Base-by-base conservation (phyloP, 2,888 invertebrate genomes). In the Sarcophaga carnaria region DNA sequence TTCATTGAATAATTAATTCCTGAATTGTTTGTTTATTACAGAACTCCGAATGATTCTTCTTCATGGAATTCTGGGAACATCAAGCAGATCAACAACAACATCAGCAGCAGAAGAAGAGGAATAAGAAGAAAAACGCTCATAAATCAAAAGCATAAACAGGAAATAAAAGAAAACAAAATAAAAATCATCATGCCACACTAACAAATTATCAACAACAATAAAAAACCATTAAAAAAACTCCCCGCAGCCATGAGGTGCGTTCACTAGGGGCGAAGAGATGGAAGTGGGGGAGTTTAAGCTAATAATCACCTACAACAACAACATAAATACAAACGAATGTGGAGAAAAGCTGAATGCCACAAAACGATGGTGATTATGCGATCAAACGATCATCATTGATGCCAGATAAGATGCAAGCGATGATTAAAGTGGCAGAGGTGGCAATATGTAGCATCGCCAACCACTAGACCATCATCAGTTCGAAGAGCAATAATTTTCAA, bases 61-160 rank as follows among this genome's bases (percentile, higher is more conserved):
- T 82, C 20, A 81, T 86, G 82, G 77, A 74, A 80, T 71, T 85
- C 67, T 69, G 81, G 82, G 77, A 83, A 85, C 66, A 72, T 67
- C n/a, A 45, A 67, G 71, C 17, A 67, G n/a, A 45, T 25, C 64
- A 27, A 67, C 67, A 54, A 54, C 54, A 54, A 20, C 45, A 54
- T 1, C 54, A 12, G 17, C 14, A 5, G 54, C 54, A 14, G 17
- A 0, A 54, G 17, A 54, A 54, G 17, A 54, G 17, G 5, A 17
- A 54, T 22, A 14, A 20, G 17, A 71, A 25, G 54, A 27, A 25
- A 60, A 87, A 88, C 87, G 85, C 87, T 87, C 88, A 88, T 89
- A 88, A 88, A 89, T 89, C 88, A 89, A 88, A 83, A 82, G 72
- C 75, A 84, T 88, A 89, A 89, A 89, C 89, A 89, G 89, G 89